These are phyloP conservation scores for Andrena praecox DNA, from an alignment of 2,888 invertebrate species.

Conservation along the genomic window DNA sequence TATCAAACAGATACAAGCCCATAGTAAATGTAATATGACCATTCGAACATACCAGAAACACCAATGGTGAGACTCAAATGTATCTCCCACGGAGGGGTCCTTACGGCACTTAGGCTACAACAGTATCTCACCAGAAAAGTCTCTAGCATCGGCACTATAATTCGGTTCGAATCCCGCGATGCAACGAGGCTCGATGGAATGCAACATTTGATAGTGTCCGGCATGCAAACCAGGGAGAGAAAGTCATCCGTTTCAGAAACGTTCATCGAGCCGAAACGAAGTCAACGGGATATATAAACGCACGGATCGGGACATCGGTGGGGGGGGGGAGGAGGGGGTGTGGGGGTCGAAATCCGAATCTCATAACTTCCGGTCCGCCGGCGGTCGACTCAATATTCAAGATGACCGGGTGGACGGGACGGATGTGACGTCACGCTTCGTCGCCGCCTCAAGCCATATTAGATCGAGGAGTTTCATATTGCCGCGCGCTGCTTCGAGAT, in stretches of 20 bases:
- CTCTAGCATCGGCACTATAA: slow-evolving; percentile 16
- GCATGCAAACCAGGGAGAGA: slow-evolving; percentile 25
- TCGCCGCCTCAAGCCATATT: slow-evolving; percentile 84
- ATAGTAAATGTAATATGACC: too few species aligned
- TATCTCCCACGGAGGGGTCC: too few species aligned
- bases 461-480: slow-evolving; percentile 84
- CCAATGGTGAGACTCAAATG: too few species aligned
- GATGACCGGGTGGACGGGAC: slow-evolving; percentile 82
- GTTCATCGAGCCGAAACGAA: slow-evolving; percentile 71
- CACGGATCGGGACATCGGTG: slow-evolving; percentile 67
- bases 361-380: slow-evolving; percentile 84
- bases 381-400: slow-evolving; percentile 84
- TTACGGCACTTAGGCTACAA: too few species aligned
- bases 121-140: too few species aligned
- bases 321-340: neutral
- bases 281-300: slow-evolving; percentile 72
- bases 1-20: too few species aligned
- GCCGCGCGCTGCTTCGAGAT: slow-evolving; percentile 73
- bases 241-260: slow-evolving; percentile 57
- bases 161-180: slow-evolving; percentile 36
- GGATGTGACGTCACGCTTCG: slow-evolving; percentile 84
- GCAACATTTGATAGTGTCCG: slow-evolving; percentile 38
- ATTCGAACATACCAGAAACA: too few species aligned
- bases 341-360: slow-evolving; percentile 80
- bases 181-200: slow-evolving; percentile 42